Evolutionary conservation across 2,797 vertebrate species (phyloP), one percentile per base, ranked within the genome.

Genomic region (Peromyscus aztecus): DNA sequence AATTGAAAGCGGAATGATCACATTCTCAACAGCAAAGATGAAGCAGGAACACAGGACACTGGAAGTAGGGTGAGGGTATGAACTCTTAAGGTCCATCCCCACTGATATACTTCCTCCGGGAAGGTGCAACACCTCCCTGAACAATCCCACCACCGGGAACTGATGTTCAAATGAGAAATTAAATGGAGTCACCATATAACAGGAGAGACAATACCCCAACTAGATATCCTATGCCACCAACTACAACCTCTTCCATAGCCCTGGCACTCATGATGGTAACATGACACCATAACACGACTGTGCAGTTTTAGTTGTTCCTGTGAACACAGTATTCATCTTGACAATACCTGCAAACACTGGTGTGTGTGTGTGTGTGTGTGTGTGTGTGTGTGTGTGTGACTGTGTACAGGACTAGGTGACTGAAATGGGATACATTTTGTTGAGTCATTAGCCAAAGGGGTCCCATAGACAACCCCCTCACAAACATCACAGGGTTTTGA

Each of bases 221-320:
- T 43, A 43, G 8, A 83, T 16, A 83, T 63, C 81, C 43, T 31
- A 43, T 4, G 37, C 29, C 2, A 11, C 4, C 14, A 43, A 43
- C 14, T 29, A 43, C 57, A 83, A 63, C 37, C 37, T 29, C 24
- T 43, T 63, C 83, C 46, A 84, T 9, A 34, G 31, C 21, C 95
- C 34, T 21, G 88, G 59, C 81, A 97, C 69, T 77, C 46, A 86
- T 75, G 19, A 67, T 27, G 13, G 91, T 95, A 96, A 97, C 59
- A 49, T 86, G 78, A 97, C 46, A 95, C 95, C 65, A 19, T 95
- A 84, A 91, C 0, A 52, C 89, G 63, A 92, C 89, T 90, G 16
- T 80, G 11, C 21, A n/a, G 67, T 97, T 80, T 87, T 92, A 95
- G 87, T 65, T 96, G 76, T 95, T 90, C 90, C 85, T 78, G 46